Evolutionary conservation across 1,140 invertebrate genomes (phyloP), one percentile per base, ranked within the genome.

Genomic region (Drosophila eugracilis): DNA sequence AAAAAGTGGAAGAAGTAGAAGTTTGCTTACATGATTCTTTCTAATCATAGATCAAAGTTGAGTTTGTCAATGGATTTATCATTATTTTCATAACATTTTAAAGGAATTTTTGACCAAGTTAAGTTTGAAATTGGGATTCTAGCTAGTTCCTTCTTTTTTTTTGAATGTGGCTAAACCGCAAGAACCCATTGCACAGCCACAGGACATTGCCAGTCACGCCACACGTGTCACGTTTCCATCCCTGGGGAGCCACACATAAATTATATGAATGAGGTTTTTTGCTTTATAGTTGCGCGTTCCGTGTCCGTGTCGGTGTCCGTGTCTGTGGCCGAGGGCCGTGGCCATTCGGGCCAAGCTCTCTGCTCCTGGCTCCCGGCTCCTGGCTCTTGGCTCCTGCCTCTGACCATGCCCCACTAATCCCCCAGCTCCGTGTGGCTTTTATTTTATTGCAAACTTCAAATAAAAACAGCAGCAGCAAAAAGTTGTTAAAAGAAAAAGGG

Each of bases 371-470:
- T 45, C 24, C 53, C 9, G 10, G 9, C 26, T 28, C 30, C n/a
- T 30, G 72, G 72, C 72, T 75, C 75, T 75, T 75, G n/a, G n/a
- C n/a, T n/a, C 15, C 15, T 4, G 30, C 42, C 42, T 39, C 37
- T 57, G 32, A 14, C 41, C 24, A 32, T 26, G 28, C 36, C 36
- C 58, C 34, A 32, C 44, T 52, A 50, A 67, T 67, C 44, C 60
- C 42, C 63, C 60, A 12, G 42, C 28, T 58, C 30, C 54, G 36
- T 58, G 42, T 30, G 72, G 72, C 72, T 75, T 75, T 75, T 75
- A 75, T 75, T 75, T 75, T 75, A 75, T 75, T 75, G 58, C 72
- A 75, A 75, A 74, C 44, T 75, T 75, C 60, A 75, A 74, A 74
- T 65, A 63, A 74, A 74, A 72, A 74, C 28, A 70, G 17, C 69